Evolutionary conservation across 2,888 invertebrate genomes (phyloP).

Genomic region (Halictus quadricinctus): DNA sequence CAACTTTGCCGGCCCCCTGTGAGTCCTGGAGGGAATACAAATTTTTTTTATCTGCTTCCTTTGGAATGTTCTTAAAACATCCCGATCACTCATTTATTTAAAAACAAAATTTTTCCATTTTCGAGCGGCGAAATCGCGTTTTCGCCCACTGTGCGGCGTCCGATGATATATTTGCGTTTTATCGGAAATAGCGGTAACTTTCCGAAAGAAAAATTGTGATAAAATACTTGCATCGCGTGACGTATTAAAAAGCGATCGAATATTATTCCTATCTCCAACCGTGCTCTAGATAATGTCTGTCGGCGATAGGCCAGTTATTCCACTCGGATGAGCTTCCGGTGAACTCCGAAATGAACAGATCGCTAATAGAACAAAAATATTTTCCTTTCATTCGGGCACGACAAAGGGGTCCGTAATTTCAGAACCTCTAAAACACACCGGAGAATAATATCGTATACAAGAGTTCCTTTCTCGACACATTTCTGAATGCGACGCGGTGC

Average conservation of each 20-base stretch:
- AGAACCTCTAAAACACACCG: background rate
- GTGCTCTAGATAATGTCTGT: background rate
- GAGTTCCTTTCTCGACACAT: conserved; percentile 1
- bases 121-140: too few relatives aligned
- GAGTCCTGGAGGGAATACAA: too few relatives aligned
- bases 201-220: background rate
- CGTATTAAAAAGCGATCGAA: background rate
- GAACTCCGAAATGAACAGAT: background rate
- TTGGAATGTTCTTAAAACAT: too few relatives aligned
- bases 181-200: background rate
- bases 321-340: background rate
- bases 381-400: background rate
- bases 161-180: too few relatives aligned
- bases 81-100: too few relatives aligned
- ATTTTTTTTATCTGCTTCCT: too few relatives aligned
- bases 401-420: conserved; percentile 10
- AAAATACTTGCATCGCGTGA: background rate
- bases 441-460: conserved; percentile 13
- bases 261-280: background rate
- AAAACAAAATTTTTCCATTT: too few relatives aligned
- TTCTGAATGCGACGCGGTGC: background rate
- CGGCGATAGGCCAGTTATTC: background rate
- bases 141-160: too few relatives aligned
- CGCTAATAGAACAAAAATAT: conserved; percentile 1
- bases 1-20: too few relatives aligned